Conservation (phyloP, 2,113 vertebrate species). For the Pampusana beccarii region DNA sequence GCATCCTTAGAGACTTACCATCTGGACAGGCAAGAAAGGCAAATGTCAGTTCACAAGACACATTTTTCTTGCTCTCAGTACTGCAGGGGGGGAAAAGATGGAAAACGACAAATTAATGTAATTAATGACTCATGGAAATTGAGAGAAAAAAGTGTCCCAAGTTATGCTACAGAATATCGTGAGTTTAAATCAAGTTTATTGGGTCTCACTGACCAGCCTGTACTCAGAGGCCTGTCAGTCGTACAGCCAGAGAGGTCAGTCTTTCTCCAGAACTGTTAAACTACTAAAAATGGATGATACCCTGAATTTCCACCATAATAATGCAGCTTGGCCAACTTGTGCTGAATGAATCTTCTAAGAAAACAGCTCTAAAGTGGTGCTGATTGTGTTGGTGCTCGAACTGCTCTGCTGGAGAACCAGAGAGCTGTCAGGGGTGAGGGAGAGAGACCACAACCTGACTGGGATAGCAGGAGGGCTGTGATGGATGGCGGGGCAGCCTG, state of each 20-base stretch:
- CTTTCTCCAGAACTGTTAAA: not conserved
- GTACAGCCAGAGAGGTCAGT: not conserved
- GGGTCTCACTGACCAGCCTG: not conserved
- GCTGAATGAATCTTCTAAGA: not conserved
- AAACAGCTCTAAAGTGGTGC: not conserved
- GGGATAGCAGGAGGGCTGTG: not conserved
- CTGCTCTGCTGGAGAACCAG: not conserved
- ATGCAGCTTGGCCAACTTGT: not conserved
- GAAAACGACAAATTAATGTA: not conserved
- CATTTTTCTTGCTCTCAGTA: not conserved
- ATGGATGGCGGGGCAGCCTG: rapidly evolving
- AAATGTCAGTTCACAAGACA: not conserved
- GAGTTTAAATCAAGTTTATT: not conserved
- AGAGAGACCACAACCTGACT: not conserved
- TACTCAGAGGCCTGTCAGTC: not conserved
- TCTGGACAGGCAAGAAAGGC: not conserved
- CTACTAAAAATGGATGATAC: not conserved
- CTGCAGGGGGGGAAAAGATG: not conserved
- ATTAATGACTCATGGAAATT: not conserved
- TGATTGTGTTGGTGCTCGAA: not conserved
- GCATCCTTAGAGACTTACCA: not conserved
- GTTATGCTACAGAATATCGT: not conserved
- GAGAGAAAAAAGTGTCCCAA: not conserved
- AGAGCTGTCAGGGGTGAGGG: not conserved
- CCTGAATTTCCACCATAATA: not conserved